phyloP scores from a whole-genome alignment of 2,888 invertebrate species.

The Odontomyia ornata region DNA sequence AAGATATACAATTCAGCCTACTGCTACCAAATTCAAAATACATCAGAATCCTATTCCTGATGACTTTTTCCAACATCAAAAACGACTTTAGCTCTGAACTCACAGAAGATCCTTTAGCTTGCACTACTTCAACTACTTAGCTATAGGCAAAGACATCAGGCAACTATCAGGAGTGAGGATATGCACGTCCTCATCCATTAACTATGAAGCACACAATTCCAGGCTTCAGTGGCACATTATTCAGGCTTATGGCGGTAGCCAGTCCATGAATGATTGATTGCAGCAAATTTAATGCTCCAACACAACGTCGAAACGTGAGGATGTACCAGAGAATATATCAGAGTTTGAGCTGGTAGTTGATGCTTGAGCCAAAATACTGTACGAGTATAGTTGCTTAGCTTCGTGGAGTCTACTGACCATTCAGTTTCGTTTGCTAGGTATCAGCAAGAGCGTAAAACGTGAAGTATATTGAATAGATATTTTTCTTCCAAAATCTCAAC shows the following conservation, averaged over 20 bases:
- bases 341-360: background rate
- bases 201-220: constrained; percentile 48
- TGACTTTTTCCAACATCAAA: too few species aligned
- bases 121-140: too few species aligned
- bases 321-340: background rate
- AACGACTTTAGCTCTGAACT: too few species aligned
- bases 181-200: constrained; percentile 50
- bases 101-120: too few species aligned
- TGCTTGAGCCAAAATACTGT: background rate
- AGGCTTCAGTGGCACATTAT: constrained; percentile 42
- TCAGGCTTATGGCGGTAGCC: constrained; percentile 48
- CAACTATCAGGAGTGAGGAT: too few species aligned
- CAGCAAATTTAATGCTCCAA: constrained; percentile 49
- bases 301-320: constrained; percentile 43
- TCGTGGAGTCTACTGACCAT: background rate
- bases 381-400: background rate
- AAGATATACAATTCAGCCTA: too few species aligned
- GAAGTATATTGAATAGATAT: constrained; percentile 6
- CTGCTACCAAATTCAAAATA: too few species aligned
- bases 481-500: background rate
- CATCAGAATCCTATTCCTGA: too few species aligned
- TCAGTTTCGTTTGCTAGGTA: background rate
- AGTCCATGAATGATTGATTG: constrained; percentile 51
- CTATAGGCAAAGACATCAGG: too few species aligned
- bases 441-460: background rate